These are phyloP conservation scores for Cyanoliseus patagonus DNA, from an alignment of 2,113 vertebrate genomes.

Conservation along the genomic window DNA sequence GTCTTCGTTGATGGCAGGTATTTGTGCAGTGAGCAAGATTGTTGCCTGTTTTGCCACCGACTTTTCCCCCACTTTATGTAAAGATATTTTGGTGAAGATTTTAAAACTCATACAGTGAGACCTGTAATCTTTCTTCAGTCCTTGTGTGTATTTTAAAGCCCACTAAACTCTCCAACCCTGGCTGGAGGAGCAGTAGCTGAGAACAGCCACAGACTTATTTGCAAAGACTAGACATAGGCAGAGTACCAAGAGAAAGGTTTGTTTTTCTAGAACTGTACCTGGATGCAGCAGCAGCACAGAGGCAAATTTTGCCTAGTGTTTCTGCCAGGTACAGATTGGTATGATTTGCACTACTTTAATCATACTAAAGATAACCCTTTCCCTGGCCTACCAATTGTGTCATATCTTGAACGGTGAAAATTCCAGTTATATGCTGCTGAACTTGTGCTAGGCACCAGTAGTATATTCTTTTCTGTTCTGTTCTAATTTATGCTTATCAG, in stretches of 20 bases:
- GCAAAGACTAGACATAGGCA: neutral
- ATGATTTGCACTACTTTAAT: neutral
- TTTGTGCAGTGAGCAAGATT: neutral
- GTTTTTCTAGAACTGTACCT: neutral
- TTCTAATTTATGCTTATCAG: neutral
- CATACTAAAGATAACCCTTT: neutral
- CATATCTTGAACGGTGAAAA: neutral
- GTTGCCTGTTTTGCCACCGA: neutral
- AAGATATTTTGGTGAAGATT: neutral
- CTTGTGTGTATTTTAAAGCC: neutral
- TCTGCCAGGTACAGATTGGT: neutral
- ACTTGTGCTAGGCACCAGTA: neutral
- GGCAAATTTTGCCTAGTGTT: neutral
- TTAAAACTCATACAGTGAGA: neutral
- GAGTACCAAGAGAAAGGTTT: neutral
- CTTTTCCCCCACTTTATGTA: neutral
- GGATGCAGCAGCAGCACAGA: neutral
- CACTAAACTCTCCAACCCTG: neutral
- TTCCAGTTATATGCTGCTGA: neutral
- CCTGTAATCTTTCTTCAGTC: neutral
- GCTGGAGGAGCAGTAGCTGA: neutral
- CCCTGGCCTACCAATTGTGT: neutral
- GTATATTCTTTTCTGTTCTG: neutral
- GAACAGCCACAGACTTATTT: neutral
- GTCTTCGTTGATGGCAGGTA: neutral